These are phyloP conservation scores for Chalcosyrphus nemorum DNA, from an alignment of 2,888 invertebrate genomes.

Conservation along the genomic window DNA sequence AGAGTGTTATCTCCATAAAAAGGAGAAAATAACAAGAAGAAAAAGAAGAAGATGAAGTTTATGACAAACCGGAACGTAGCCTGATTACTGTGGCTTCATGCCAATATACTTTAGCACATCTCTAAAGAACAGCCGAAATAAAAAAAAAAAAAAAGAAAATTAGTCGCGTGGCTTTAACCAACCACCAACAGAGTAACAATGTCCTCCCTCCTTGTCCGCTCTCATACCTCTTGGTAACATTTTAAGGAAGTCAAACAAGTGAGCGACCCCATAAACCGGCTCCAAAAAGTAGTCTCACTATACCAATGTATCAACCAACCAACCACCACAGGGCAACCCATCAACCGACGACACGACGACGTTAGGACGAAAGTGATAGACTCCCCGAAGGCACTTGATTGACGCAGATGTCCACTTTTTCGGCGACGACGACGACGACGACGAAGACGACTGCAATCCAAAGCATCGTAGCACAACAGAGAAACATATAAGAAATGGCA, in stretches of 20 bases:
- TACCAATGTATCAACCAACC: slow-evolving; percentile 30
- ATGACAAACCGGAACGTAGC: slow-evolving; percentile 52
- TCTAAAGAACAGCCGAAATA: slow-evolving; percentile 18
- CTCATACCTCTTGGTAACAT: neutral
- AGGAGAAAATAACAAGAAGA: neutral
- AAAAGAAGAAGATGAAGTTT: slow-evolving; percentile 35
- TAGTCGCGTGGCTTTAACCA: slow-evolving; percentile 64
- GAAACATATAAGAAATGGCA: neutral
- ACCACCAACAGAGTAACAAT: slow-evolving; percentile 9
- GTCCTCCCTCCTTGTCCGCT: neutral
- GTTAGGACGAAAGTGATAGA: slow-evolving; percentile 71
- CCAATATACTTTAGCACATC: slow-evolving; percentile 46
- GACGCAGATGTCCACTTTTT: slow-evolving; percentile 69
- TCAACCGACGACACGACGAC: slow-evolving; percentile 20
- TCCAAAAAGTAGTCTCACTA: slow-evolving; percentile 48
- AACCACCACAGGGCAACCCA: slow-evolving; percentile 8
- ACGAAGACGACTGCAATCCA: slow-evolving; percentile 29
- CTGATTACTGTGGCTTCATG: slow-evolving; percentile 29
- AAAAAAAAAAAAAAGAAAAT: slow-evolving; percentile 22
- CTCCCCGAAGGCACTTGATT: slow-evolving; percentile 69
- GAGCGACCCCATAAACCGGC: slow-evolving; percentile 64
- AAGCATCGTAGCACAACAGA: neutral
- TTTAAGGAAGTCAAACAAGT: slow-evolving; percentile 63
- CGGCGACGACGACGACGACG: slow-evolving; percentile 45
- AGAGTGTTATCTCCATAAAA: slow-evolving; percentile 25